Evolutionary conservation across 2,113 vertebrate species (phyloP), one percentile per base, ranked within the genome.

Genomic region (Amphilophus citrinellus): DNA sequence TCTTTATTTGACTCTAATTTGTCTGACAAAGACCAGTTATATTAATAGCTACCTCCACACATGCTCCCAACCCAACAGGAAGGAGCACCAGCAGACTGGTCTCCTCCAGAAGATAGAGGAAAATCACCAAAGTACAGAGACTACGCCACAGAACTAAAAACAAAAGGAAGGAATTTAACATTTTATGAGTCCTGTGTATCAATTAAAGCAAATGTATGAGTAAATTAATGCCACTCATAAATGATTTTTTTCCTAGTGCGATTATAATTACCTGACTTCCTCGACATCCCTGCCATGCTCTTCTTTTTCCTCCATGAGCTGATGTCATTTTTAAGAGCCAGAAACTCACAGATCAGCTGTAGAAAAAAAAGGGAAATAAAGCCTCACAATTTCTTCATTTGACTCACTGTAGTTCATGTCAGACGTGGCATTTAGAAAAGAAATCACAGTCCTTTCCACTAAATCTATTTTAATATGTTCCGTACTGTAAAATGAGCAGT

Each of bases 271-370:
- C 98, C 98, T 94, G 98, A 97, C 95, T 97, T 98, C 81, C 97
- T 97, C 57, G 98, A 99, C 97, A 98, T 97, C 39, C 98, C 98
- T 18, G 90, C 96, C 97, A 99, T 98, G 95, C 93, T 98, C 61
- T 96, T 98, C 93, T 98, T 99, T 75, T 97, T 97, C 90, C 96
- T 97, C 98, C 98, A 99, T 42, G 98, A 98, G 83, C 96, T 97
- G 91, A 99, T 96, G 84, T 99, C 98, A 62, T 99, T 99, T 96
- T 99, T 99, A 89, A 99, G 98, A 10, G 98, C 98, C 94, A 99
- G 94, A 76, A 99, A 97, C 89, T 99, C 98, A 95, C 98, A 99
- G 3, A 98, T 97, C 76, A 99, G 97, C 98, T 99, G 94, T 47
- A 68, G 58, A 24, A 35, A 56, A 56, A 47, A 30, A 22, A 60